Conservation (phyloP, 2,888 invertebrate genomes). For the Ptychoptera albimana region DNA sequence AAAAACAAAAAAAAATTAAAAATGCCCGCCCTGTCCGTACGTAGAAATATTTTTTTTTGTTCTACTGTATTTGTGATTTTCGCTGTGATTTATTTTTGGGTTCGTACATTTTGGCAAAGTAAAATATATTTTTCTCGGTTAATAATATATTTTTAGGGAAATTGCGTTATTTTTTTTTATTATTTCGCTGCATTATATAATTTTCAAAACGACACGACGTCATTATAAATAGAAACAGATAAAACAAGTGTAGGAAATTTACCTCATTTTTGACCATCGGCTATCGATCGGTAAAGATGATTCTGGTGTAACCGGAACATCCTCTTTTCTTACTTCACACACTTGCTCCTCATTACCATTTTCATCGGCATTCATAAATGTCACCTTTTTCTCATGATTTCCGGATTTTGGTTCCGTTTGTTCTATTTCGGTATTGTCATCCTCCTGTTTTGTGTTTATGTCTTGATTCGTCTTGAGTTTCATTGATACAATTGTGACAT, state of each 20-base stretch:
- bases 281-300: constrained; percentile 17
- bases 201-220: too few relatives aligned
- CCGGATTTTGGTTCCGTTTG: background rate
- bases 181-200: too few relatives aligned
- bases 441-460: constrained; percentile 17
- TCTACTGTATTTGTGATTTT: too few relatives aligned
- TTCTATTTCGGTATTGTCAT: constrained; percentile 12
- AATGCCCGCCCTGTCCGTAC: too few relatives aligned
- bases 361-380: background rate
- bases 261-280: constrained; percentile 33
- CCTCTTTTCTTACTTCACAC: constrained; percentile 19
- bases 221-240: too few relatives aligned
- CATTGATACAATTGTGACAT: constrained; percentile 4
- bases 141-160: too few relatives aligned
- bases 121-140: too few relatives aligned
- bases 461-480: background rate
- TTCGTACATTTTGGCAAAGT: too few relatives aligned
- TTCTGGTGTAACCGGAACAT: constrained; percentile 27
- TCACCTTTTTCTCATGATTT: background rate
- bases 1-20: too few relatives aligned
- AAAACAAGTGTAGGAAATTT: constrained; percentile 17
- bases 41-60: too few relatives aligned
- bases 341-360: constrained; percentile 1
- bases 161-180: too few relatives aligned
- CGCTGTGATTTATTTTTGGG: too few relatives aligned